phyloP scores from a whole-genome alignment of 92 coral and sea anemone species.

The Bergia sp. region DNA sequence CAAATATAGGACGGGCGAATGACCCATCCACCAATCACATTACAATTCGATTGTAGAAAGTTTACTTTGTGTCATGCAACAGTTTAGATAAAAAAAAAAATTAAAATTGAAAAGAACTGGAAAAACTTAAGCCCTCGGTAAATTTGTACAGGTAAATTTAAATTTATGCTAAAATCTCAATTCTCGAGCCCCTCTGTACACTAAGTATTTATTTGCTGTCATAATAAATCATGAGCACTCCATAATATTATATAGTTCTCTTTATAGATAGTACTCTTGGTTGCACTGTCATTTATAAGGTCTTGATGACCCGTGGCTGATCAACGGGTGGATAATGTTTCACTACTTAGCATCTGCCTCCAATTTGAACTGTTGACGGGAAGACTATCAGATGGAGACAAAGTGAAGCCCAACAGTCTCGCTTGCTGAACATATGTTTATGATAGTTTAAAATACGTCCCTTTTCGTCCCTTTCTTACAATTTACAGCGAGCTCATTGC shows the following conservation, averaged over 20 bases:
- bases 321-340: constrained; percentile 35
- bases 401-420: constrained; percentile 5
- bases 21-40: constrained; percentile 26
- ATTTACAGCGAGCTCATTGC: not conserved
- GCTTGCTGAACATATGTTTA: constrained; percentile 40
- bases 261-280: constrained; percentile 14
- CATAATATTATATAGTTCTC: not conserved
- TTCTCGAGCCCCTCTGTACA: not conserved
- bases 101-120: not conserved
- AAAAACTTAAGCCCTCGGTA: not conserved
- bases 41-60: not conserved
- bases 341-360: constrained; percentile 40
- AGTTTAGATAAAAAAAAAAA: not conserved
- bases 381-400: constrained; percentile 32
- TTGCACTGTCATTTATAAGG: not conserved
- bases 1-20: constrained; percentile 31
- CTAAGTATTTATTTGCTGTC: constrained; percentile 2
- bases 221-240: not conserved
- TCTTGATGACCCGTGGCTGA: constrained; percentile 2
- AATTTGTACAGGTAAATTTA: constrained; percentile 7
- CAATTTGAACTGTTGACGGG: constrained; percentile 27
- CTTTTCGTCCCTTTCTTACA: not conserved
- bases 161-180: not conserved
- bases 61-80: not conserved
- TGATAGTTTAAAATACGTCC: not conserved